Base-by-base conservation (phyloP, 2,888 invertebrate species). In the Lithodes maja region DNA sequence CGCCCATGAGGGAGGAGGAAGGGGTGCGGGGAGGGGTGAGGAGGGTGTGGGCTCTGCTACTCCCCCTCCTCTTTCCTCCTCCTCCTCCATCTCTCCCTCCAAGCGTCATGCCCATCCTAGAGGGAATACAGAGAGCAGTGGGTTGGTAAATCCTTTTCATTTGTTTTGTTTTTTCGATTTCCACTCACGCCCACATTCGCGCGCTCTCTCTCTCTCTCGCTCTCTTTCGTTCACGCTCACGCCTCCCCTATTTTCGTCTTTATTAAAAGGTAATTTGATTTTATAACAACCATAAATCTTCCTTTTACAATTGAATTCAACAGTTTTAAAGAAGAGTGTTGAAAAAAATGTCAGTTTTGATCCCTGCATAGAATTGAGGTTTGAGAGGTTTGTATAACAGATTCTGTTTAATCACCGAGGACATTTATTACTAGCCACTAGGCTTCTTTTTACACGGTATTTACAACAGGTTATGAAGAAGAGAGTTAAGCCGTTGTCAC, bases 11-110 rank as follows among this genome's bases (percentile, higher is more conserved):
- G 50, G 87, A 81, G 83, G 87, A 87, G 61, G 87, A 88, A 49
- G 88, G 88, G 2, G 88, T 88, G 74, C 84, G 88, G 9, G 88
- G 88, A 1, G 88, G 88, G 79, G 83, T 88, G 33, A 88, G 85
- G 17, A 88, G 75, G 80, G 88, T 88, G 85, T 88, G 88, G 75
- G 75, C 61, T 33, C 78, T 61, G 68, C 68, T 55, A 50, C 33
- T 49, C 49, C 52, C 50, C 50, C 52, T 5, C 17, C 33, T 17
- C n/a, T 17, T 17, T n/a, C 74, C 83, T 55, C 83, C 83, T 5
- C 84, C 84, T 75, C 75, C 74, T 75, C 71, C 81, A 50, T 79
- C 81, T 54, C 69, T 61, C 55, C 69, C 52, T 50, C 86, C 86
- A 2, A 82, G 82, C 2, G 84, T 61, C 74, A 85, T 55, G 52